These are phyloP conservation scores for Papilio gigon DNA, from an alignment of 2,888 invertebrate species.

Conservation along the genomic window DNA sequence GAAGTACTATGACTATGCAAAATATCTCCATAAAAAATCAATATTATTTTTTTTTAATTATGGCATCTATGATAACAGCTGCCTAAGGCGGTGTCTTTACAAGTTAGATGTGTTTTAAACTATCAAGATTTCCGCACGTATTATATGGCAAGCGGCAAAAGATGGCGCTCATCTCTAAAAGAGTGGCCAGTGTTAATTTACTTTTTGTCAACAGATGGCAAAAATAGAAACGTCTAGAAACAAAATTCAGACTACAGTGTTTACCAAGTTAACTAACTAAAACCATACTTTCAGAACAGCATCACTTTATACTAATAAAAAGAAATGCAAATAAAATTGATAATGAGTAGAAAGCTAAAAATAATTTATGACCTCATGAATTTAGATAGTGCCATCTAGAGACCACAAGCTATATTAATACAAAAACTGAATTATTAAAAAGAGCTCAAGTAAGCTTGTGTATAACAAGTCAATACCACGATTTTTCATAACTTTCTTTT, in stretches of 20 bases:
- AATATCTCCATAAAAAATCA: too few species aligned
- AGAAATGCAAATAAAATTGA: not conserved
- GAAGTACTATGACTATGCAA: too few species aligned
- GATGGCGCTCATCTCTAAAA: not conserved
- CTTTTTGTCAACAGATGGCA: conserved; percentile 3
- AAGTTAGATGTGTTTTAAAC: not conserved
- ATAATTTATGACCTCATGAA: not conserved
- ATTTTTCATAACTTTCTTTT: too few species aligned
- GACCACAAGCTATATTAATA: not conserved
- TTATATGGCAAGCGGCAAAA: not conserved
- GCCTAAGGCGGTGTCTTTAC: too few species aligned
- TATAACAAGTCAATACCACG: too few species aligned
- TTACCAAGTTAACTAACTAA: not conserved
- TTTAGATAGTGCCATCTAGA: not conserved
- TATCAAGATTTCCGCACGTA: not conserved
- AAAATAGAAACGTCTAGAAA: not conserved
- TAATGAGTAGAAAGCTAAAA: not conserved
- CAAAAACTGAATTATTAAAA: not conserved
- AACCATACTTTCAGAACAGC: not conserved
- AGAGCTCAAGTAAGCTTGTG: not conserved
- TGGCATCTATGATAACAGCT: too few species aligned
- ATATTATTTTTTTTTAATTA: too few species aligned
- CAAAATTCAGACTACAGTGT: not conserved
- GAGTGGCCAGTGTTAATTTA: not conserved
- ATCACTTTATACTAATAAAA: not conserved